A percentile compares a stretch with the other conserved stretches of the same genome.
phyloP scores from a whole-genome alignment of 1,140 invertebrate genomes.

The Delia radicum region DNA sequence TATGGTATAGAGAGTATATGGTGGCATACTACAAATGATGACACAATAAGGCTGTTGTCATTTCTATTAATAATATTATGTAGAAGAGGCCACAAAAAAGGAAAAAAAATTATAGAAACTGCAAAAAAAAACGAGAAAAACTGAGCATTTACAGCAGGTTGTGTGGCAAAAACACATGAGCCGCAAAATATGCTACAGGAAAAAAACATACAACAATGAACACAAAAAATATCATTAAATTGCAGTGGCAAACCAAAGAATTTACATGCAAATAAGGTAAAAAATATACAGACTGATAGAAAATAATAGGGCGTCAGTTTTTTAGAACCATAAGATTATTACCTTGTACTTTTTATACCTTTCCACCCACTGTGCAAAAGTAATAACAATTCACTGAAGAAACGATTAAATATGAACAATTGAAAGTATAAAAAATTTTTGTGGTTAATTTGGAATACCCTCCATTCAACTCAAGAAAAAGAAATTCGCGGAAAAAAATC shows the following conservation, averaged over 20 bases:
- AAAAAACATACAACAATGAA: not conserved
- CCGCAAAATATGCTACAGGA: slow-evolving; percentile 19
- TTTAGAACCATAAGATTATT: too few relatives aligned
- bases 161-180: not conserved
- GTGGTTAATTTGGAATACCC: too few relatives aligned
- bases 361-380: too few relatives aligned
- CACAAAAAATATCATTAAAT: slow-evolving; percentile 15
- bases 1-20: not conserved
- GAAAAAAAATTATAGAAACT: not conserved
- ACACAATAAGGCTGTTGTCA: slow-evolving; percentile 21
- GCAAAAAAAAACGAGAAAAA: too few relatives aligned
- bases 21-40: not conserved
- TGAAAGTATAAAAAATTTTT: too few relatives aligned
- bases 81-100: too few relatives aligned
- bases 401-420: too few relatives aligned
- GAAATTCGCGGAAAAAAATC: too few relatives aligned
- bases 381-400: too few relatives aligned
- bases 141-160: not conserved
- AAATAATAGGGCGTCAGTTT: too few relatives aligned
- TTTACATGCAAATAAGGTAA: slow-evolving; percentile 22
- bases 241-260: slow-evolving; percentile 26
- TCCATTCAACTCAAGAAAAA: too few relatives aligned
- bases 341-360: too few relatives aligned
- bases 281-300: not conserved
- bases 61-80: slow-evolving; percentile 25